phyloP scores from a whole-genome alignment of 2,797 vertebrate species.

The Gymnodraco acuticeps region DNA sequence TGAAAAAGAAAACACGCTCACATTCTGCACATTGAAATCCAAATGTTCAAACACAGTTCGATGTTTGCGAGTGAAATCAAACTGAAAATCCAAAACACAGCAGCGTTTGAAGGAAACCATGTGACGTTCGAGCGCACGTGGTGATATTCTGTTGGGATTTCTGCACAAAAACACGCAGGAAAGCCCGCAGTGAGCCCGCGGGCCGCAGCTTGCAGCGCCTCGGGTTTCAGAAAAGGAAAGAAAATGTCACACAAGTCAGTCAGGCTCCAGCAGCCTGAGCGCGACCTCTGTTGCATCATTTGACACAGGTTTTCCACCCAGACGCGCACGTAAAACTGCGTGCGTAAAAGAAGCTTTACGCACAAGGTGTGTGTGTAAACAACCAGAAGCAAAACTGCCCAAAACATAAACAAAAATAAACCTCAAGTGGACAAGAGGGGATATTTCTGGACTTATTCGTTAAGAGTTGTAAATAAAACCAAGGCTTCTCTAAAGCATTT shows the following conservation, averaged over 20 bases:
- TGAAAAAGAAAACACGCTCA: not conserved
- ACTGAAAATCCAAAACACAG: not conserved
- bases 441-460: too few relatives aligned
- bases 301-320: slow-evolving; percentile 48
- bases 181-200: not conserved
- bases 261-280: slow-evolving; percentile 34
- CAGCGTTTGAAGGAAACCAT: not conserved
- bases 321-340: slow-evolving; percentile 24
- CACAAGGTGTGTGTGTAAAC: slow-evolving; percentile 20
- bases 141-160: not conserved
- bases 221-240: slow-evolving; percentile 14
- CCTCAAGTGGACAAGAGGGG: not conserved
- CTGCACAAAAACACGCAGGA: slow-evolving; percentile 2
- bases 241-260: slow-evolving; percentile 2
- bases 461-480: too few relatives aligned
- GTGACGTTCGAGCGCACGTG: not conserved
- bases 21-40: not conserved
- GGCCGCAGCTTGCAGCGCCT: slow-evolving; percentile 34
- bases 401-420: slow-evolving; percentile 14
- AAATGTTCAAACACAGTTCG: not conserved
- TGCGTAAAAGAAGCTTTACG: slow-evolving; percentile 36
- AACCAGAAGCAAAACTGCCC: not conserved
- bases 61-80: not conserved
- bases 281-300: slow-evolving; percentile 48
- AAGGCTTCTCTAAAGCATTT: too few relatives aligned